A percentile compares a stretch with the other conserved stretches of the same genome.
Evolutionary conservation across 2,888 invertebrate genomes (phyloP).

Genomic region (Athetis lepigone): DNA sequence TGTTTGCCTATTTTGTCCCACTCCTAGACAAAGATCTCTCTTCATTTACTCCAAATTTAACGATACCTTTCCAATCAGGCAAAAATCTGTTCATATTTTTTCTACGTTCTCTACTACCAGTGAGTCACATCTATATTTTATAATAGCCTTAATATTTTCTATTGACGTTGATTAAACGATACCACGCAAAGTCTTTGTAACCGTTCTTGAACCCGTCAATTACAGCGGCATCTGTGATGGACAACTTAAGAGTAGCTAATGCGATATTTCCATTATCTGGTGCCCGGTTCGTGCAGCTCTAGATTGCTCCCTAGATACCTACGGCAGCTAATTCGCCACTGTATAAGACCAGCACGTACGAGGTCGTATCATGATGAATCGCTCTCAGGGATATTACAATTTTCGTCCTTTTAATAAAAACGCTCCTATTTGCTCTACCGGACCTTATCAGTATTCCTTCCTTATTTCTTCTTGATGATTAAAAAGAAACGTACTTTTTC

Average conservation of each 20-base stretch:
- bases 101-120: neutral
- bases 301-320: conserved; percentile 74
- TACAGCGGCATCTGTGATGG: conserved; percentile 20
- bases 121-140: conserved; percentile 21
- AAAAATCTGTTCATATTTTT: too few relatives aligned
- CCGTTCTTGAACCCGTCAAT: conserved; percentile 38
- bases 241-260: conserved; percentile 55
- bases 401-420: conserved; percentile 64
- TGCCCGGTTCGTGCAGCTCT: conserved; percentile 62
- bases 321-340: conserved; percentile 74
- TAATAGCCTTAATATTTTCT: conserved; percentile 22
- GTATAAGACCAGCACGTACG: conserved; percentile 76
- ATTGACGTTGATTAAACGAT: conserved; percentile 31
- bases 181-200: conserved; percentile 27
- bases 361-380: conserved; percentile 75
- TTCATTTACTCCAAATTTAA: too few relatives aligned
- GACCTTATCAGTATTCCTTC: conserved; percentile 58
- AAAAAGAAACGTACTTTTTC: conserved; percentile 45
- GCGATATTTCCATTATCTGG: conserved; percentile 62
- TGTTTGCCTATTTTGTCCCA: too few relatives aligned
- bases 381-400: conserved; percentile 64
- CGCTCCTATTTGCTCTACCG: conserved; percentile 47
- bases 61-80: too few relatives aligned
- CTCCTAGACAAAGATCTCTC: too few relatives aligned
- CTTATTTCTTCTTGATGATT: conserved; percentile 50